Evolutionary conservation across 1,140 invertebrate genomes (phyloP).

Genomic region (Chymomyza costata): DNA sequence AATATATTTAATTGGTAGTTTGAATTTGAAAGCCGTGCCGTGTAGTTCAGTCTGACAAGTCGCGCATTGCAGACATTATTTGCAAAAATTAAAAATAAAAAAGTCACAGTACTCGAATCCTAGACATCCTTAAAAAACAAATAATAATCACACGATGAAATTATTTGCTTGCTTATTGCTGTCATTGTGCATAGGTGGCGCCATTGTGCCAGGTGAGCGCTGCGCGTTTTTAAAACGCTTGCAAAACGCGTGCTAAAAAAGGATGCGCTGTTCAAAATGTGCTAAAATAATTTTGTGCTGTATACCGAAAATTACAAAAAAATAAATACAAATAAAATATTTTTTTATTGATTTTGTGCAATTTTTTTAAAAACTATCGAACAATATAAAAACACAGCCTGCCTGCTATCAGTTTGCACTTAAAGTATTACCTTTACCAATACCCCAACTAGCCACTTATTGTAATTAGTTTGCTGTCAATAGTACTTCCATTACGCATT

Average conservation of each 20-base stretch:
- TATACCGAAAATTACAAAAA: slow-evolving; percentile 15
- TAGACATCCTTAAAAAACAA: slow-evolving; percentile 22
- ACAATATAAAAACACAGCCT: slow-evolving; percentile 29
- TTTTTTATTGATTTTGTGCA: too few species aligned
- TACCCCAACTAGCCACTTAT: too few species aligned
- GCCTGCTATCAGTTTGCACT: too few species aligned
- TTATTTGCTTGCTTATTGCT: slow-evolving; percentile 20
- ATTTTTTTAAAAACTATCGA: too few species aligned
- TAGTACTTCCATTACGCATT: slow-evolving; percentile 19
- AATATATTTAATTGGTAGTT: slow-evolving; percentile 73
- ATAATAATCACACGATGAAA: slow-evolving; percentile 28
- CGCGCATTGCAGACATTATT: neutral
- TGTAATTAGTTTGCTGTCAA: slow-evolving; percentile 62
- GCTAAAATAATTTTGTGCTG: slow-evolving; percentile 34
- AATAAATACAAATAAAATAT: too few species aligned
- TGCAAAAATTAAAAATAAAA: neutral
- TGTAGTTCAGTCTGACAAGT: slow-evolving; percentile 29
- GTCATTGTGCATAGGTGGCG: slow-evolving; percentile 21
- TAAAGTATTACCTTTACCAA: too few species aligned
- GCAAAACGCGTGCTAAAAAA: slow-evolving; percentile 6
- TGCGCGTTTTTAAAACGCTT: slow-evolving; percentile 9
- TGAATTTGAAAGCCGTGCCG: slow-evolving; percentile 43
- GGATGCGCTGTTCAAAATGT: neutral
- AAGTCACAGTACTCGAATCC: slow-evolving; percentile 2
- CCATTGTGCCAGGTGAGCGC: slow-evolving; percentile 42